A percentile compares a stretch with the other conserved stretches of the same genome.
Conservation (phyloP, 2,888 invertebrate genomes). For the Drosophila quinaria region DNA sequence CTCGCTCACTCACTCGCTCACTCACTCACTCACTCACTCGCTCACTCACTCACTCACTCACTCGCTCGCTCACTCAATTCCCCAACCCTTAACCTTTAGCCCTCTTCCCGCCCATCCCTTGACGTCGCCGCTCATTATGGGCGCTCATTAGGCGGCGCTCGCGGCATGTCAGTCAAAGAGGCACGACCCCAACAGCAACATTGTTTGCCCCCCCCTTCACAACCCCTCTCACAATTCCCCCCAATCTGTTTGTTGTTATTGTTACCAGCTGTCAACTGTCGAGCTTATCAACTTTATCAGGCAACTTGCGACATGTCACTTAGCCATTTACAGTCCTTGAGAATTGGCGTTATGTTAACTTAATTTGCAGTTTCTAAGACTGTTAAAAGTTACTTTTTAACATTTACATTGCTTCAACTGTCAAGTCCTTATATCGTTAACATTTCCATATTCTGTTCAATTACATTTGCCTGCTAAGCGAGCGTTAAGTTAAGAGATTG, state of each 20-base stretch:
- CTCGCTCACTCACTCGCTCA: too few relatives aligned
- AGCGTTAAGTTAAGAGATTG: not conserved
- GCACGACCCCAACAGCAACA: conserved; percentile 51
- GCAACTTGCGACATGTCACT: conserved; percentile 26
- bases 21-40: conserved; percentile 2
- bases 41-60: conserved; percentile 8
- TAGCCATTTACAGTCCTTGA: not conserved
- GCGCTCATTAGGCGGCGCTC: conserved; percentile 79
- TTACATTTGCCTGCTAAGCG: not conserved
- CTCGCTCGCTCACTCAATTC: conserved; percentile 11
- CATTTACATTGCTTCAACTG: not conserved
- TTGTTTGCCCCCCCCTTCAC: conserved; percentile 7
- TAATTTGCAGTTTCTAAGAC: not conserved
- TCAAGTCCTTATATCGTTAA: not conserved
- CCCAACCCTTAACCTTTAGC: conserved; percentile 41
- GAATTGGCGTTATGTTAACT: conserved; percentile 4
- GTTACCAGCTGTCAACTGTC: conserved; percentile 23
- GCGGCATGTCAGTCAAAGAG: conserved; percentile 70
- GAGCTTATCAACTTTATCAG: conserved; percentile 30
- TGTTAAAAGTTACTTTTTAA: not conserved
- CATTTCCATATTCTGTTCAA: not conserved
- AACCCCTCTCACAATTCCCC: not conserved
- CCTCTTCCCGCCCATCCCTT: not conserved
- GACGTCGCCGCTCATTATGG: conserved; percentile 76
- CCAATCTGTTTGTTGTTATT: conserved; percentile 17